These are phyloP conservation scores for Cotesia vestalis DNA, from an alignment of 1,140 invertebrate genomes.

Conservation along the genomic window DNA sequence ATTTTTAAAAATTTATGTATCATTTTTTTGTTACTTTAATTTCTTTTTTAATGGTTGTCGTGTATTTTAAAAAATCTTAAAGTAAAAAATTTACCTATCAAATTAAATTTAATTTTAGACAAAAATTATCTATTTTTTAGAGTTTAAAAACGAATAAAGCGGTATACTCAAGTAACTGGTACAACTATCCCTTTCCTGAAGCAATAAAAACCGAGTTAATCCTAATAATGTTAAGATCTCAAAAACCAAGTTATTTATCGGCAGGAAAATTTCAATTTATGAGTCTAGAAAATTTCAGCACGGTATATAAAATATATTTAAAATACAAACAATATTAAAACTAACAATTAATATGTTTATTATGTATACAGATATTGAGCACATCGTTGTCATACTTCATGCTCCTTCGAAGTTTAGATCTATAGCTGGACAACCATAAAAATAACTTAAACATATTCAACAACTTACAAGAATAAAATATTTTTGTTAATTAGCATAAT, in stretches of 20 bases:
- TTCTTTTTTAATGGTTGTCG: too few relatives aligned
- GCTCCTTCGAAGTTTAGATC: conserved; percentile 44
- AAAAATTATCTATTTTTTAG: conserved; percentile 20
- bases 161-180: conserved; percentile 47
- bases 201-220: conserved; percentile 41
- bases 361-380: conserved; percentile 45
- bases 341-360: conserved; percentile 9
- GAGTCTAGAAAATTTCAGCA: conserved; percentile 48
- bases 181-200: conserved; percentile 23
- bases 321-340: conserved; percentile 11
- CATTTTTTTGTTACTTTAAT: too few relatives aligned
- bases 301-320: conserved; percentile 40
- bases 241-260: conserved; percentile 45
- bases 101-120: too few relatives aligned
- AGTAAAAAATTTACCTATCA: too few relatives aligned
- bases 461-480: too few relatives aligned
- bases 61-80: too few relatives aligned
- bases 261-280: conserved; percentile 50
- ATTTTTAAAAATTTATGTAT: too few relatives aligned
- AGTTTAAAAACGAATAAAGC: conserved; percentile 42
- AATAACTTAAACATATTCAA: neutral
- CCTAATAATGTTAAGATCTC: conserved; percentile 46
- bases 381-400: conserved; percentile 50
- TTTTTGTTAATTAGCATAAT: too few relatives aligned
- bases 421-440: conserved; percentile 21